Evolutionary conservation across 1,140 invertebrate genomes (phyloP).

Genomic region (Procambarus clarkii): DNA sequence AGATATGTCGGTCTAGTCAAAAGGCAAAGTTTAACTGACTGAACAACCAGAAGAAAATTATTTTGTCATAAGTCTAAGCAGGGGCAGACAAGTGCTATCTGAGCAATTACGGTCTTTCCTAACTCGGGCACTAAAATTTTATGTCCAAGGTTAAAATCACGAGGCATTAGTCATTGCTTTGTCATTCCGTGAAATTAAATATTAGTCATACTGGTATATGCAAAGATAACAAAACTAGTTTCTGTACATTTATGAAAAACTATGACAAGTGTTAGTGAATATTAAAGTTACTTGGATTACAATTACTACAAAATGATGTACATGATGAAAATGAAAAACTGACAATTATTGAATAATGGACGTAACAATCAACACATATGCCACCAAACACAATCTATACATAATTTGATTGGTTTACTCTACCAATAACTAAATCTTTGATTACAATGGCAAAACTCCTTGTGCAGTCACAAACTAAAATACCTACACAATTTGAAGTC

Average conservation of each 20-base stretch:
- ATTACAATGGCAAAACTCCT: background rate
- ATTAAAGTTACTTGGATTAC: background rate
- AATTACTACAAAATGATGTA: background rate
- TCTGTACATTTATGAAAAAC: slow-evolving; percentile 2
- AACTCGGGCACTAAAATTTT: background rate
- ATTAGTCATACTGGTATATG: background rate
- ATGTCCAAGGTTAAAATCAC: background rate
- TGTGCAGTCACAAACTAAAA: background rate
- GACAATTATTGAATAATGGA: slow-evolving; percentile 14
- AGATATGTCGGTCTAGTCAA: background rate
- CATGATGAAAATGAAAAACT: slow-evolving; percentile 6
- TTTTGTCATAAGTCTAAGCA: slow-evolving; percentile 6
- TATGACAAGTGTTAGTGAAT: background rate
- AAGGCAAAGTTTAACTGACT: background rate
- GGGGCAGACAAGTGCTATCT: background rate
- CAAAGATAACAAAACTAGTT: background rate
- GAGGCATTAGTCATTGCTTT: background rate
- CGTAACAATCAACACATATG: slow-evolving; percentile 12
- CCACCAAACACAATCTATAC: slow-evolving; percentile 12
- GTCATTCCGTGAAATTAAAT: background rate
- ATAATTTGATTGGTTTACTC: background rate
- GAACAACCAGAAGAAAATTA: background rate
- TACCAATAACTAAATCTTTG: background rate
- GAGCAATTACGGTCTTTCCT: background rate
- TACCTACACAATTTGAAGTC: background rate